Evolutionary conservation across 1,140 invertebrate genomes (phyloP), one percentile per base, ranked within the genome.

Genomic region (Coptotermes formosanus): DNA sequence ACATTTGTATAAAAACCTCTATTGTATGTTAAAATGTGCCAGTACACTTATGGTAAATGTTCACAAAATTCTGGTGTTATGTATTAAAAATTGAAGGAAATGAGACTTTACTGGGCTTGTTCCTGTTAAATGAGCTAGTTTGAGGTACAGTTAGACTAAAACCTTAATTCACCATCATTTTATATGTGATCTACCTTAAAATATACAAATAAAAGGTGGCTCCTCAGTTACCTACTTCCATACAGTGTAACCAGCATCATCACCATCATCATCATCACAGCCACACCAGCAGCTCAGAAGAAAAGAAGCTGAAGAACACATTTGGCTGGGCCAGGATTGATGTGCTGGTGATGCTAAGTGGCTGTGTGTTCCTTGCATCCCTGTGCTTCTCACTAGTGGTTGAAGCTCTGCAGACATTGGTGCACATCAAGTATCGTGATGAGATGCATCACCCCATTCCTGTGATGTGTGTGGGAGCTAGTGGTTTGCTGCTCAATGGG

Each of bases 281-380:
- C 44, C 85, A 85, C 38, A 8, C 7, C 43, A 44, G 38, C 32
- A 85, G 64, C 52, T 52, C 90, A 69, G 91, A 91, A 21, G 95
- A 96, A 87, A 93, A 93, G 43, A 93, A 93, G 86, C 92, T 97
- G 86, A 94, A 94, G 82, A 97, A 97, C 90, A 98, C 97, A 0
- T 98, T 98, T 88, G 97, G 97, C 3, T 98, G 97, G 97, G 96
- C 96, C 1, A 93, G 97, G 85, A 95, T 97, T 45, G 96, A 98
- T 88, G 95, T 98, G 2, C 90, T 97, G 11, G 95, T 95, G 82
- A 95, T 96, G 91, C 91, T 97, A 21, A 94, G 95, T n/a, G 96
- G 96, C 69, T 96, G 95, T 89, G 94, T 97, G 25, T 95, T 98
- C 87, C 92, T 98, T 85, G 94, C 94, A 2, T 97, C 97, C 0